Base-by-base conservation (phyloP, 2,113 vertebrate species). In the Scolopax mira region DNA sequence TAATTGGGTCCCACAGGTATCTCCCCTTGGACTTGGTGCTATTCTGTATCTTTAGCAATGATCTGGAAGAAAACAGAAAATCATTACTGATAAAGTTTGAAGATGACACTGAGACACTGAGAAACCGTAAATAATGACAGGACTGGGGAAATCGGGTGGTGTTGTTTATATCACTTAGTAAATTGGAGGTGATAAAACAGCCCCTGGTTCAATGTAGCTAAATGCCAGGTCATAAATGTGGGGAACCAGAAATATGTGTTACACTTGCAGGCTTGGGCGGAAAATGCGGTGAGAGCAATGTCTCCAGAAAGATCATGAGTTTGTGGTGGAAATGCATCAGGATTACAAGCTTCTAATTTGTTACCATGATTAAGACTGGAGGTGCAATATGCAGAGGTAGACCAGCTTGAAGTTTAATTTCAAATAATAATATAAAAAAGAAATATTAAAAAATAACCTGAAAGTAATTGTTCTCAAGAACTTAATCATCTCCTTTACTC, bases 81-180 rank as follows among this genome's bases (percentile, higher is more conserved):
- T 96, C 88, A 71, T 96, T 96, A 88, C 94, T 94, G 90, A 93
- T 95, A 86, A 80, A 91, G 89, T 97, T 93, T 96, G 92, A 37
- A 86, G 88, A 94, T 90, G 93, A 71, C 72, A 90, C 91, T 35
- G 64, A 90, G 85, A 95, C 79, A 84, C 85, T 93, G 64, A 85
- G 89, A 48, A 88, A 82, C 85, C 90, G 88, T 96, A 94, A 96
- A 91, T 86, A 92, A 90, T 46, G 82, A 74, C 83, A 83, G 37
- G 69, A 94, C 44, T 2, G 5, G 69, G 85, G 77, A 77, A 84
- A 94, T 95, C 92, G 75, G 85, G 75, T 85, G 82, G 28, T 85
- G 54, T 22, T 91, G 94, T 91, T 95, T 94, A 73, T 88, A 94
- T 88, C 82, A 71, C 90, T 94, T 81, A 86, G 92, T 79, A 90